These are phyloP conservation scores for Ammodramus savannarum DNA, from an alignment of 2,113 vertebrate species.

Conservation along the genomic window DNA sequence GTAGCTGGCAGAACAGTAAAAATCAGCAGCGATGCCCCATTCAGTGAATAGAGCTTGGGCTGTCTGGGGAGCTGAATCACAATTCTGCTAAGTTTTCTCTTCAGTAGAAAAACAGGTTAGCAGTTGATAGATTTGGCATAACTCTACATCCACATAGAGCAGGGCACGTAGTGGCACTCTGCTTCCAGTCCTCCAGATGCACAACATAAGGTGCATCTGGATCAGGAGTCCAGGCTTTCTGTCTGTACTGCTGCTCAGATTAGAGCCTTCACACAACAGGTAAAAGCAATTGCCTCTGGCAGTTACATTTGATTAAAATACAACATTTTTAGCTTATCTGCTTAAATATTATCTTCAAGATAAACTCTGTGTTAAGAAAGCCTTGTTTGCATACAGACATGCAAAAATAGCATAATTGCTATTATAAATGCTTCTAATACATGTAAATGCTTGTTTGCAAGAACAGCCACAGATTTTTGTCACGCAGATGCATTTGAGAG, in stretches of 20 bases:
- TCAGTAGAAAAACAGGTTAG: not conserved
- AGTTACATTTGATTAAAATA: not conserved
- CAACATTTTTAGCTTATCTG: not conserved
- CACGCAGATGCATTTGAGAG: not conserved
- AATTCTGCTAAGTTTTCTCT: not conserved
- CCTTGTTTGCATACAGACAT: not conserved
- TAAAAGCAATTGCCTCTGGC: not conserved
- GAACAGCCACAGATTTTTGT: not conserved
- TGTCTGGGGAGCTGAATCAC: not conserved
- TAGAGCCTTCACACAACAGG: not conserved
- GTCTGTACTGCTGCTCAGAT: not conserved
- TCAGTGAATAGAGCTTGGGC: not conserved
- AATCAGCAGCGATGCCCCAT: not conserved
- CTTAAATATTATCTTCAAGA: not conserved
- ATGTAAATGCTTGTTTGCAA: not conserved
- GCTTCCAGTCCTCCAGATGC: not conserved
- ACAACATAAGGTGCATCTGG: not conserved
- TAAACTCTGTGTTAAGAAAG: not conserved
- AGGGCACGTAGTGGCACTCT: not conserved
- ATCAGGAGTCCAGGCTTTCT: not conserved
- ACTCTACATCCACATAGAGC: rapidly evolving
- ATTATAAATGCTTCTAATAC: not conserved
- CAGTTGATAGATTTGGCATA: not conserved
- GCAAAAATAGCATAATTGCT: not conserved
- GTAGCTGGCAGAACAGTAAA: not conserved